Percentiles rank a stretch among this genome's conserved stretches.
These are phyloP conservation scores for Tenthredo scrophulariae DNA, from an alignment of 2,888 invertebrate genomes.

Conservation along the genomic window DNA sequence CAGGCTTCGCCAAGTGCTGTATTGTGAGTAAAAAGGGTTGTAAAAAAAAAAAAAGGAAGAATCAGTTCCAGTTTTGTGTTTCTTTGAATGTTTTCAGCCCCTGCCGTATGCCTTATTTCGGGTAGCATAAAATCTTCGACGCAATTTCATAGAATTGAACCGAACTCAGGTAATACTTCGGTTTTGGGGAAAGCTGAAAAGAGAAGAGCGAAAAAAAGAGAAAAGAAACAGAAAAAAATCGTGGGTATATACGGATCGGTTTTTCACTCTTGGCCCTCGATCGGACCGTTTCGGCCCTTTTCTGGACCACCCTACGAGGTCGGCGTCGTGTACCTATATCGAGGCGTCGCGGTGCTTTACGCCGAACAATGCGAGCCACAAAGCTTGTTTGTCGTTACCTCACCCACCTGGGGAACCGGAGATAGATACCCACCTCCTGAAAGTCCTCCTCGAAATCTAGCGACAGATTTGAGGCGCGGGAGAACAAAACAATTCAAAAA, in stretches of 20 bases:
- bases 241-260: constrained; percentile 22
- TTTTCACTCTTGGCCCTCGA: constrained; percentile 27
- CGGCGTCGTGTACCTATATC: constrained; percentile 42
- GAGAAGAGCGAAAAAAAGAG: not conserved
- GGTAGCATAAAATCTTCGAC: not conserved
- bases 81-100: not conserved
- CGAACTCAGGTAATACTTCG: not conserved
- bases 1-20: not conserved
- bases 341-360: constrained; percentile 49
- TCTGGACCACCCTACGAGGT: constrained; percentile 48
- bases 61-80: not conserved
- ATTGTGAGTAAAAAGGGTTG: not conserved
- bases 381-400: constrained; percentile 52
- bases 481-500: not conserved
- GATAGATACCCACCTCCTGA: constrained; percentile 43
- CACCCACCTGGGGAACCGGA: constrained; percentile 46
- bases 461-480: not conserved
- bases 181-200: constrained; percentile 4
- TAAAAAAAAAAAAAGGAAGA: not conserved
- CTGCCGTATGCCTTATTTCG: not conserved
- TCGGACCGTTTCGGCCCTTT: constrained; percentile 17
- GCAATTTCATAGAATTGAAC: not conserved
- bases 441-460: constrained; percentile 1
- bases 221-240: not conserved
- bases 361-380: constrained; percentile 51